A percentile compares a stretch with the other conserved stretches of the same genome.
These are phyloP conservation scores for Cheilosia soror DNA, from an alignment of 2,888 invertebrate genomes.

Conservation along the genomic window DNA sequence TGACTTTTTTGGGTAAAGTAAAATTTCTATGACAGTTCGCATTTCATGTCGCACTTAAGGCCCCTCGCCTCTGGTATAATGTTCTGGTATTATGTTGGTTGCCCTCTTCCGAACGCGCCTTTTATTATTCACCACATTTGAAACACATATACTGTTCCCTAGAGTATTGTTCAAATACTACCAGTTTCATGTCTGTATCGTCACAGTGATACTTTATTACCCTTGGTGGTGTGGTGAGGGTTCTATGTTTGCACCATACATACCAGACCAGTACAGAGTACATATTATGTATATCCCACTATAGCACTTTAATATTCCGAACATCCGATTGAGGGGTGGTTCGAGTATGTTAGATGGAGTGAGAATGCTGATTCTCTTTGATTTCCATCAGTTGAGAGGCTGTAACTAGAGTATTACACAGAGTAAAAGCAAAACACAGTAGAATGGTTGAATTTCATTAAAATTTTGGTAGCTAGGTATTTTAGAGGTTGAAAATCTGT, in stretches of 20 bases:
- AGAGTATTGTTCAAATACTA: constrained; percentile 33
- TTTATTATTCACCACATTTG: constrained; percentile 36
- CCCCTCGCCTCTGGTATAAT: not conserved
- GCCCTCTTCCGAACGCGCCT: not conserved
- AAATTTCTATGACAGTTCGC: not conserved
- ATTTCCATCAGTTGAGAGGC: constrained; percentile 23
- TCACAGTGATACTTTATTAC: constrained; percentile 37
- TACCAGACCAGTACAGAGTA: not conserved
- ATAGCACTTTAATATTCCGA: constrained; percentile 1
- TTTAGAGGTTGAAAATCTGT: not conserved
- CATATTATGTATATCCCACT: not conserved
- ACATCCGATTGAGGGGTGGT: constrained; percentile 11
- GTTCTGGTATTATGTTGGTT: not conserved
- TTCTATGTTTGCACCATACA: constrained; percentile 1
- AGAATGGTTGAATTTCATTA: not conserved
- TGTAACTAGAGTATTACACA: constrained; percentile 1
- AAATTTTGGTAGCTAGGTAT: constrained; percentile 2
- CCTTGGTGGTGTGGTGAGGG: constrained; percentile 9
- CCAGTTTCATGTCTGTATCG: constrained; percentile 23
- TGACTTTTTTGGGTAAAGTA: not conserved
- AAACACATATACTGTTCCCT: constrained; percentile 29
- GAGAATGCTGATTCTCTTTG: constrained; percentile 23
- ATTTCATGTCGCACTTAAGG: constrained; percentile 8
- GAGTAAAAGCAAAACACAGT: not conserved
- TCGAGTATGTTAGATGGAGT: not conserved